phyloP scores from a whole-genome alignment of 2,113 vertebrate genomes.

The Callocephalon fimbriatum region DNA sequence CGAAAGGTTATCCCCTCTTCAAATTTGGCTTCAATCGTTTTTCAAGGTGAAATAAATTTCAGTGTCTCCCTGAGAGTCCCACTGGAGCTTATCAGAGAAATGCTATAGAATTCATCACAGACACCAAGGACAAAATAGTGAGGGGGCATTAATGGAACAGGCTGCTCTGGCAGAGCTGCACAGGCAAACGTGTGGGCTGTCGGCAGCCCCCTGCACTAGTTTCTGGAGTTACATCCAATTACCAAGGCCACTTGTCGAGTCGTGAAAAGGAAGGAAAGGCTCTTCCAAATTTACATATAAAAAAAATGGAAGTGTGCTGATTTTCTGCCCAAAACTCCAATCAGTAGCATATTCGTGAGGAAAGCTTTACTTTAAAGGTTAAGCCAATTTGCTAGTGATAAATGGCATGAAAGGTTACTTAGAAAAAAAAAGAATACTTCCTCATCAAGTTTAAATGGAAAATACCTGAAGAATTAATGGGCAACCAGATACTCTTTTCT shows the following conservation, averaged over 20 bases:
- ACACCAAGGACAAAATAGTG: neutral
- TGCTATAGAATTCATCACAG: neutral
- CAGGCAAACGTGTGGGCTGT: neutral
- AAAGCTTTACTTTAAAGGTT: neutral
- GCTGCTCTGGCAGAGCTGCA: neutral
- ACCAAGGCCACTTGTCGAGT: neutral
- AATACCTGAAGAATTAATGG: constrained; percentile 12
- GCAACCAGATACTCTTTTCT: neutral
- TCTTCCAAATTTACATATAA: neutral
- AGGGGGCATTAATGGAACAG: neutral
- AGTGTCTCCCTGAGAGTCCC: neutral
- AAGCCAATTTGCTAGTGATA: neutral
- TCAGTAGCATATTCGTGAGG: neutral
- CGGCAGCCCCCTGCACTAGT: neutral
- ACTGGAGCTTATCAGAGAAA: neutral
- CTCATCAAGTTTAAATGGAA: neutral
- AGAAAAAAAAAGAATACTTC: neutral
- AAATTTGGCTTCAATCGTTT: neutral
- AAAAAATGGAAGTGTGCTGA: neutral
- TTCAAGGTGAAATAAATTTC: neutral
- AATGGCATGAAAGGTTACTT: neutral
- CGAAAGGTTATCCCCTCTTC: neutral
- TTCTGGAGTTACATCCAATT: neutral
- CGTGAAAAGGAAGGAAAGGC: neutral
- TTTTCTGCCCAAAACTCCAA: neutral